A percentile compares a stretch with the other conserved stretches of the same genome.
Evolutionary conservation across 2,888 invertebrate species (phyloP).

Genomic region (Gandaritis pyraliata): DNA sequence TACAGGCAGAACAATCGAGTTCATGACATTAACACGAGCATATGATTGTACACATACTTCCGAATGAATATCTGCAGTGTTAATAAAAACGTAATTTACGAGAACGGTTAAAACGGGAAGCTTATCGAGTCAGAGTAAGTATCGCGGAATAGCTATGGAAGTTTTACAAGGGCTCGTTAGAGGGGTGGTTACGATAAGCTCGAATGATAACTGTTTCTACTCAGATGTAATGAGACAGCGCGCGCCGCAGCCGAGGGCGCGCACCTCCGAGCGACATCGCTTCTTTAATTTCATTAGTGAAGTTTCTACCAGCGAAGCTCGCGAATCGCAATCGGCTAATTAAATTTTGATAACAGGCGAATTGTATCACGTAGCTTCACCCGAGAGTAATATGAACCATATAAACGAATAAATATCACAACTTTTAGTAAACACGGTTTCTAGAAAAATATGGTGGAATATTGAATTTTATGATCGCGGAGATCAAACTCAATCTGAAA

Average conservation of each 20-base stretch:
- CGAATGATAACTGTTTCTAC: conserved; percentile 80
- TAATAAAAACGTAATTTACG: conserved; percentile 62
- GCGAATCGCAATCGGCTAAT: conserved; percentile 43
- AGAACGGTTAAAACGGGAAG: conserved; percentile 65
- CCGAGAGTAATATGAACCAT: conserved; percentile 28
- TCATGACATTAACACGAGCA: conserved; percentile 39
- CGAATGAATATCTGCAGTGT: conserved; percentile 45
- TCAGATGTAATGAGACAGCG: conserved; percentile 73
- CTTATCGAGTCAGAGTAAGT: conserved; percentile 68
- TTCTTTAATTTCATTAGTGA: conserved; percentile 62
- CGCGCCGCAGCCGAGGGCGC: conserved; percentile 20
- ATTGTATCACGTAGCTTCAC: conserved; percentile 38
- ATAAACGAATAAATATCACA: conserved; percentile 25
- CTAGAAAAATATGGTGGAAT: conserved; percentile 19
- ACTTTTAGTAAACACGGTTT: conserved; percentile 9
- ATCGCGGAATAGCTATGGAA: conserved; percentile 72
- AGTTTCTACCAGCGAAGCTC: conserved; percentile 45
- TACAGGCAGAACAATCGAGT: conserved; percentile 40
- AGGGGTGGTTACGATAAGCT: conserved; percentile 77
- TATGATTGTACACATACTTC: conserved; percentile 34
- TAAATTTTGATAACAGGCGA: conserved; percentile 45
- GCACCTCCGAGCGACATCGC: conserved; percentile 50
- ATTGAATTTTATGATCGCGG: conserved; percentile 24
- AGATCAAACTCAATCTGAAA: conserved; percentile 31
- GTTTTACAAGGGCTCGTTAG: conserved; percentile 79